Conservation (phyloP, 2,113 vertebrate species). For the Colaptes auratus region DNA sequence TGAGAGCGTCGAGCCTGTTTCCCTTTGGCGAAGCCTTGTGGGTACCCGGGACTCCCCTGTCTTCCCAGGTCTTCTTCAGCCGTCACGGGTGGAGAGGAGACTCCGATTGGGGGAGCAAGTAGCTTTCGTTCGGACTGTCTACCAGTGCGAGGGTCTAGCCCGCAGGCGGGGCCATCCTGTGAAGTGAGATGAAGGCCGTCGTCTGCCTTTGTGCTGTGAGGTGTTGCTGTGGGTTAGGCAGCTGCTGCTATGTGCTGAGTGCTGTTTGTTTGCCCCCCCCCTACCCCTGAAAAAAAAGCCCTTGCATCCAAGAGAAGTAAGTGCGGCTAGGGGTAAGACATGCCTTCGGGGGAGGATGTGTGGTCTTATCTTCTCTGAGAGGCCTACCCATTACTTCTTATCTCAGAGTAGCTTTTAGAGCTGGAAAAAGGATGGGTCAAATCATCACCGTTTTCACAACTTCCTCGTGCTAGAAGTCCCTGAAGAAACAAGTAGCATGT, state of each 20-base stretch:
- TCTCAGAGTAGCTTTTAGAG: neutral
- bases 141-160: accelerated
- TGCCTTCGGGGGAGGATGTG: neutral
- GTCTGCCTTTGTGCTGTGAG: too few species aligned
- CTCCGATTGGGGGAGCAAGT: accelerated
- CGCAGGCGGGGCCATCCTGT: neutral
- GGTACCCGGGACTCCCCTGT: accelerated
- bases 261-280: neutral
- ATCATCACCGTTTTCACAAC: neutral
- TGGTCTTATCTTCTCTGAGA: accelerated
- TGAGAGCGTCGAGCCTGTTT: too few species aligned
- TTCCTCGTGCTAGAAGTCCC: neutral
- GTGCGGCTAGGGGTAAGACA: neutral
- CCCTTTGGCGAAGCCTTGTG: accelerated
- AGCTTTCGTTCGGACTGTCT: too few species aligned
- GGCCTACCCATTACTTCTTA: neutral
- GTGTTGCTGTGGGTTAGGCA: neutral
- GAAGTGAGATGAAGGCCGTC: neutral
- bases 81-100: neutral
- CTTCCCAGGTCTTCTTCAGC: accelerated
- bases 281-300: neutral
- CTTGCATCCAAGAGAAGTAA: neutral
- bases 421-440: neutral
- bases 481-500: neutral
- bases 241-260: neutral